Conservation (phyloP, 2,113 vertebrate species). For the Engraulis encrasicolus region DNA sequence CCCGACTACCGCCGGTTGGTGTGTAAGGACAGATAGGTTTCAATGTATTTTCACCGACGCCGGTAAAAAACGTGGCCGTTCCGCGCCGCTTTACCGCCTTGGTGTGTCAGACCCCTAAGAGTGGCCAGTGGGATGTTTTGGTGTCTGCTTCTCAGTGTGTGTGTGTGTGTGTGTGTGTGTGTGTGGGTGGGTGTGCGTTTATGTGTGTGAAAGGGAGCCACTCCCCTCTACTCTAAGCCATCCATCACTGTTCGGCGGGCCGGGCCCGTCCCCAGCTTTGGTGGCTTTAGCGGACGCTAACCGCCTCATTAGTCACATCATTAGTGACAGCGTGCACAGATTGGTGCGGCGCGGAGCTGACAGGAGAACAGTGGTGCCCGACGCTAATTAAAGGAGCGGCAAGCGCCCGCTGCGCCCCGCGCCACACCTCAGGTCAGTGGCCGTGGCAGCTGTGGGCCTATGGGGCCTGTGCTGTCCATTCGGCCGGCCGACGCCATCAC, state of each 20-base stretch:
- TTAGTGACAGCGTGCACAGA: constrained; percentile 87
- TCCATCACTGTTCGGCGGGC: constrained; percentile 67
- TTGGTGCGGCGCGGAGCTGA: constrained; percentile 82
- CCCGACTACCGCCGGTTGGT: no score
- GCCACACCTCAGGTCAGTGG: constrained; percentile 44
- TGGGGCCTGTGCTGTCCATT: no score
- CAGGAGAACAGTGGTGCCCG: constrained; percentile 76
- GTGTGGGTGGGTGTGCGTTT: neutral
- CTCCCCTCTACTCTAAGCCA: constrained; percentile 48
- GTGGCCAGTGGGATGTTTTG: no score
- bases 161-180: neutral
- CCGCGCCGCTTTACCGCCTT: no score
- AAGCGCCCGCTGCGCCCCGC: constrained; percentile 72
- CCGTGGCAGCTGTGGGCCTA: constrained; percentile 33
- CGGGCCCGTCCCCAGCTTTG: constrained; percentile 69
- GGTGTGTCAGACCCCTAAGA: no score
- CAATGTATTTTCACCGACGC: no score
- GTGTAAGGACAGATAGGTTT: no score
- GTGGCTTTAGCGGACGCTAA: constrained; percentile 85
- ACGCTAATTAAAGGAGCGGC: constrained; percentile 85
- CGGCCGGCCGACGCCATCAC: neutral
- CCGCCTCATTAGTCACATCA: constrained; percentile 94
- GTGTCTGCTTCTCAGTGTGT: neutral
- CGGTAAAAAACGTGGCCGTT: no score
- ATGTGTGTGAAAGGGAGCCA: constrained; percentile 38